These are phyloP conservation scores for Whitmania pigra DNA, from an alignment of 1,140 invertebrate genomes.

Conservation along the genomic window DNA sequence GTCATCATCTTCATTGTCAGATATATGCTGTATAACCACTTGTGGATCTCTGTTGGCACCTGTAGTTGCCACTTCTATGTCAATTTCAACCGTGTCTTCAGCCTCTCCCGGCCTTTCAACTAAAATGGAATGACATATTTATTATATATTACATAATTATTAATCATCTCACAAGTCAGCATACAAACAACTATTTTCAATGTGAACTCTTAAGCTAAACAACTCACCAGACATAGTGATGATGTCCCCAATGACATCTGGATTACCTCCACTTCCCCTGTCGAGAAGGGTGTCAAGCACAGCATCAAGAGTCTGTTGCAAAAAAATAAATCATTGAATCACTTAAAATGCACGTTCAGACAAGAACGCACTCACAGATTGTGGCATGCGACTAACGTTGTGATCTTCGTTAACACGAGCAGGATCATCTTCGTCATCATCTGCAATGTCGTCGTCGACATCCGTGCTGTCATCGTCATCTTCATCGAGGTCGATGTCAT, in stretches of 20 bases:
- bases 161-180: no score
- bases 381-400: neutral
- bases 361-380: no score
- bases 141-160: no score
- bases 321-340: no score
- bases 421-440: neutral
- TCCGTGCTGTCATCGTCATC: no score
- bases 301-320: conserved; percentile 48
- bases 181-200: neutral
- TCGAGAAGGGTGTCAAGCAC: conserved; percentile 59
- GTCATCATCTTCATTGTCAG: conserved; percentile 33
- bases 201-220: neutral
- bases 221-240: conserved; percentile 36
- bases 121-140: neutral
- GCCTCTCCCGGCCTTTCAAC: conserved; percentile 15
- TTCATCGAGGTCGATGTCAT: no score
- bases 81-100: conserved; percentile 27
- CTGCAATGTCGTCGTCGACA: no score
- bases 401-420: neutral
- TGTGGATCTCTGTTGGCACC: conserved; percentile 37
- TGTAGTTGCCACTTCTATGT: conserved; percentile 31
- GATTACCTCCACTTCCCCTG: conserved; percentile 36
- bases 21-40: conserved; percentile 38
- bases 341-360: no score
- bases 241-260: conserved; percentile 38